Percentiles rank a stretch among this genome's conserved stretches.
These are phyloP conservation scores for Caiman crocodilus DNA, from an alignment of 2,797 vertebrate genomes.

Conservation along the genomic window DNA sequence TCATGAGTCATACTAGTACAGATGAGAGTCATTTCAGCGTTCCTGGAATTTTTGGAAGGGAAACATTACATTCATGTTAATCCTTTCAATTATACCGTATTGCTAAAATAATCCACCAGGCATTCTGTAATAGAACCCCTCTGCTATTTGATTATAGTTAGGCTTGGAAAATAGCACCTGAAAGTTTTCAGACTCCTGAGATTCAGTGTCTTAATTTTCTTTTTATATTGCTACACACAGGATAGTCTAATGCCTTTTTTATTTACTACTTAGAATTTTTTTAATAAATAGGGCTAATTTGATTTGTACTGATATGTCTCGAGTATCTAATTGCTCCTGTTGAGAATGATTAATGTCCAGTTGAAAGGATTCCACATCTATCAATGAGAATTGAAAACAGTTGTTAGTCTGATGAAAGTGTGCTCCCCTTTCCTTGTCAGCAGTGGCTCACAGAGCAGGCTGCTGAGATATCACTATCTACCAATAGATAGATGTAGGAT, in stretches of 20 bases:
- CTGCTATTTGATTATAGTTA: conserved; percentile 44
- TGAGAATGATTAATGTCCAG: conserved; percentile 77
- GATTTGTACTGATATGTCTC: conserved; percentile 65
- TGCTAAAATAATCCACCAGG: conserved; percentile 68
- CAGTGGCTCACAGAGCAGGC: conserved; percentile 48
- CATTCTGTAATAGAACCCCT: conserved; percentile 41
- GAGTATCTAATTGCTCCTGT: conserved; percentile 72
- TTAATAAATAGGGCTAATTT: conserved; percentile 68
- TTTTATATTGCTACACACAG: background rate
- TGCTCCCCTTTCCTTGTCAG: conserved; percentile 47
- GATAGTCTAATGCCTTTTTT: conserved; percentile 12
- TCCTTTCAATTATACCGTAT: conserved; percentile 79
- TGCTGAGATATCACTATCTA: conserved; percentile 63
- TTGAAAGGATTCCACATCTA: conserved; percentile 76
- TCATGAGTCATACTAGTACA: conserved; percentile 75
- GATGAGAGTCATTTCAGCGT: conserved; percentile 76
- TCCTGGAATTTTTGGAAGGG: conserved; percentile 82
- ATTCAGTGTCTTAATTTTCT: conserved; percentile 35
- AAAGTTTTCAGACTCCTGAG: conserved; percentile 40
- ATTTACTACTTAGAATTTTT: conserved; percentile 1
- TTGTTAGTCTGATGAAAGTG: conserved; percentile 77
- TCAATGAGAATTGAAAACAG: conserved; percentile 77
- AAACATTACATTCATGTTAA: conserved; percentile 76
- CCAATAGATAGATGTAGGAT: conserved; percentile 72
- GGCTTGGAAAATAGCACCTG: conserved; percentile 53